Evolutionary conservation across 2,797 vertebrate species (phyloP).

Genomic region (Eulemur albifrons): DNA sequence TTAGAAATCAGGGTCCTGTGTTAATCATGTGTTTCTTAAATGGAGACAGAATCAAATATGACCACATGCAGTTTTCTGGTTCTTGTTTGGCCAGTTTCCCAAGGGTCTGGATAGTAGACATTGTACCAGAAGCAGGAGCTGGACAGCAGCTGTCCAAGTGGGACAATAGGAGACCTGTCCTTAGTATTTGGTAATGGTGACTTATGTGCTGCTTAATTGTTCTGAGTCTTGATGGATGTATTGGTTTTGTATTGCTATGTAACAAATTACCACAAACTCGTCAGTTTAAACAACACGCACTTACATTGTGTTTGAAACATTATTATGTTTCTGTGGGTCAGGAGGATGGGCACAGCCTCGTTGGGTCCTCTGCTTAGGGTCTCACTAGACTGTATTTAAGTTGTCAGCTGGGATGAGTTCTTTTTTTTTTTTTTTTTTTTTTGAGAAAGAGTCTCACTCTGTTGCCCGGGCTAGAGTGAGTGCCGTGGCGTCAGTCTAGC

Average conservation of each 20-base stretch:
- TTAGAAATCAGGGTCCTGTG: constrained; percentile 20
- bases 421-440: no score
- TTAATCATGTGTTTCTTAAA: background rate
- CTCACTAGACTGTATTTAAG: background rate
- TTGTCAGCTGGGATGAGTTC: background rate
- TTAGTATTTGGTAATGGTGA: background rate
- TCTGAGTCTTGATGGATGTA: background rate
- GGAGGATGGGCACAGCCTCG: background rate
- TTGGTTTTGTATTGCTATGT: background rate
- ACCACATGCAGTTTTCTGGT: background rate
- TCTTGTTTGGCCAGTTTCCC: background rate
- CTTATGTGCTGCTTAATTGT: background rate
- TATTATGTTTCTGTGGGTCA: background rate
- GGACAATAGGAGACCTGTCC: background rate
- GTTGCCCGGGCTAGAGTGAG: no score
- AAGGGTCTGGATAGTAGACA: background rate
- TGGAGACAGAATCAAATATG: background rate
- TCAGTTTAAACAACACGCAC: background rate
- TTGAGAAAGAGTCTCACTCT: no score
- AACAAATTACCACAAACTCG: background rate
- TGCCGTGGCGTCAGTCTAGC: no score
- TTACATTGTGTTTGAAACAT: background rate
- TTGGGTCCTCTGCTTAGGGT: background rate
- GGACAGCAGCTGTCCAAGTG: background rate
- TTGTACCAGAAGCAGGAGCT: background rate